Percentiles rank a stretch among this genome's conserved stretches.
Conservation (phyloP, 2,113 vertebrate species). For the Oxyura jamaicensis region DNA sequence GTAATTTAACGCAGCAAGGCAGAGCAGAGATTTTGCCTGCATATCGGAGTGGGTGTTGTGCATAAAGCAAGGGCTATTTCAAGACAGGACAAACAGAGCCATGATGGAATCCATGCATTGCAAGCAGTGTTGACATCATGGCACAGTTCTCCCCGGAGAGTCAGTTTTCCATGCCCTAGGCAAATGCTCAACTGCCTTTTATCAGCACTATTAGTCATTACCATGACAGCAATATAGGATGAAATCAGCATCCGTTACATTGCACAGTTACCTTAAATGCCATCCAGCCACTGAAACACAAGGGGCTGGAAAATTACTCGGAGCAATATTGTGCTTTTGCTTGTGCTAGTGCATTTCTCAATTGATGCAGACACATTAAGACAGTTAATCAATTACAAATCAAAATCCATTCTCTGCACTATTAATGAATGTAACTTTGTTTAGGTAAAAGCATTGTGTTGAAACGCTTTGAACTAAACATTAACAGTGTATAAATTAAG, state of each 20-base stretch:
- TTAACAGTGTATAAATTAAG: not conserved
- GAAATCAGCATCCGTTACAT: slow-evolving; percentile 59
- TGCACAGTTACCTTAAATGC: slow-evolving; percentile 54
- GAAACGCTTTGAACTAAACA: not conserved
- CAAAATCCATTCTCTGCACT: slow-evolving; percentile 64
- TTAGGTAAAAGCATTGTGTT: not conserved
- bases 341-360: slow-evolving; percentile 23
- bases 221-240: slow-evolving; percentile 57
- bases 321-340: slow-evolving; percentile 33
- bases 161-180: slow-evolving; percentile 64
- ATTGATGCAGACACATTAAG: slow-evolving; percentile 61
- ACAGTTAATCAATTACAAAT: slow-evolving; percentile 70
- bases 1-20: not conserved
- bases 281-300: slow-evolving; percentile 48
- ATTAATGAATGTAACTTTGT: slow-evolving; percentile 25
- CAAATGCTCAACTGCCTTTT: slow-evolving; percentile 56
- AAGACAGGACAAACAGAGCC: not conserved
- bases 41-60: not conserved
- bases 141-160: not conserved
- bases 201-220: slow-evolving; percentile 57
- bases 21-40: not conserved
- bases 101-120: slow-evolving; percentile 24
- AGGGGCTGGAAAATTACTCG: slow-evolving; percentile 68
- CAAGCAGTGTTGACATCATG: not conserved
- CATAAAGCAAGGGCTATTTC: slow-evolving; percentile 4